These are phyloP conservation scores for Sebastiscus albofasciatus DNA, from an alignment of 2,797 vertebrate species.

Conservation along the genomic window DNA sequence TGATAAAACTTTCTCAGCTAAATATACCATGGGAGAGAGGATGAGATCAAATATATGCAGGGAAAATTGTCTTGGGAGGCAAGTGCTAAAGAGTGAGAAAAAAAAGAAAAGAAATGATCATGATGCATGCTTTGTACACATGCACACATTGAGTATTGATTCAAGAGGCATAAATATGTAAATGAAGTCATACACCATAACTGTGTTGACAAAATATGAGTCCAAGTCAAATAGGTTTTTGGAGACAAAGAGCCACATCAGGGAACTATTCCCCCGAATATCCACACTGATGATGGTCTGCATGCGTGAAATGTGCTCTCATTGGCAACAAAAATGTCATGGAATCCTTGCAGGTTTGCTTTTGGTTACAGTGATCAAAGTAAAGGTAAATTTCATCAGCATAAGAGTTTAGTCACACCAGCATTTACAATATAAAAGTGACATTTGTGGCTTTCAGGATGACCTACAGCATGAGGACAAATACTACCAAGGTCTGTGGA, in stretches of 20 bases:
- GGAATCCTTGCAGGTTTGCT: background rate
- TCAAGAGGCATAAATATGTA: conserved; percentile 60
- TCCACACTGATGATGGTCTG: conserved; percentile 16
- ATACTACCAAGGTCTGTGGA: no score
- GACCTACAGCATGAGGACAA: no score
- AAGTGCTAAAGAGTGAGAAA: conserved; percentile 3
- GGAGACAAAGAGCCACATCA: conserved; percentile 42
- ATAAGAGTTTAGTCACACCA: background rate
- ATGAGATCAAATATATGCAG: conserved; percentile 61
- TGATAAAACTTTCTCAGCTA: conserved; percentile 52
- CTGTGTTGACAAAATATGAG: conserved; percentile 43
- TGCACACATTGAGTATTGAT: conserved; percentile 42
- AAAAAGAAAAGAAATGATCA: conserved; percentile 14
- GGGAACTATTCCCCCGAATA: conserved; percentile 33
- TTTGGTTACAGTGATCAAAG: background rate
- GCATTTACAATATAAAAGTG: background rate
- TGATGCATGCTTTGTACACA: conserved; percentile 49
- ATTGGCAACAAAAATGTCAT: background rate
- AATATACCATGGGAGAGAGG: conserved; percentile 50
- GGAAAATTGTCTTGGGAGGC: conserved; percentile 50
- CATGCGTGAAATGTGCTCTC: conserved; percentile 10
- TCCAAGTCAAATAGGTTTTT: conserved; percentile 43
- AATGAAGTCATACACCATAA: conserved; percentile 58
- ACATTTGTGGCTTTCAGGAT: no score
- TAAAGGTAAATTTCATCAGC: background rate